phyloP scores from a whole-genome alignment of 1,140 invertebrate genomes.

The Zaprionus africanus region DNA sequence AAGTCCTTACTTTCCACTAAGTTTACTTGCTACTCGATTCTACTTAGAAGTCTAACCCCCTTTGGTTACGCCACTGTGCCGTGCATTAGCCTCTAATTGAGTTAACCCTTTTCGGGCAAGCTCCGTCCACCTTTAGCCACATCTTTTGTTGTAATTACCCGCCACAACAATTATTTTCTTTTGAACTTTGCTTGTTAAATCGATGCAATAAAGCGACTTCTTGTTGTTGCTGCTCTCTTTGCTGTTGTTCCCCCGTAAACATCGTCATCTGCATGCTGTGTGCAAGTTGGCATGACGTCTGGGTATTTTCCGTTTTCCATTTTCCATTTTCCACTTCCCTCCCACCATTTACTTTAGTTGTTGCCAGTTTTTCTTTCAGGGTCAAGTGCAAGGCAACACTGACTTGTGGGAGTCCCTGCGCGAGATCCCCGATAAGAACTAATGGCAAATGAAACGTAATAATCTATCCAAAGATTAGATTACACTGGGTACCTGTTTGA shows the following conservation, averaged over 20 bases:
- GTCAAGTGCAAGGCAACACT: conserved; percentile 43
- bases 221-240: conserved; percentile 14
- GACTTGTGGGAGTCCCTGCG: conserved; percentile 29
- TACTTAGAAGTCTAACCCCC: background rate
- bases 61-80: background rate
- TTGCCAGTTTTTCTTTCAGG: conserved; percentile 43
- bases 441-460: conserved; percentile 10
- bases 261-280: conserved; percentile 43
- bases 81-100: conserved; percentile 45
- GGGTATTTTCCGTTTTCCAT: conserved; percentile 49
- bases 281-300: conserved; percentile 49
- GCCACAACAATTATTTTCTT: conserved; percentile 35
- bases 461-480: background rate
- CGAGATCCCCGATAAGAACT: conserved; percentile 28
- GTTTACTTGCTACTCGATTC: background rate
- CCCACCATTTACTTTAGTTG: background rate
- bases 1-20: background rate
- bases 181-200: conserved; percentile 57
- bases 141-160: conserved; percentile 46
- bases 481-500: background rate
- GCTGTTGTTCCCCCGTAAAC: background rate
- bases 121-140: conserved; percentile 8
- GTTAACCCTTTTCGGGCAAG: conserved; percentile 36
- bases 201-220: conserved; percentile 40
- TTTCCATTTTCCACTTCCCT: conserved; percentile 16